A percentile compares a stretch with the other conserved stretches of the same genome.
phyloP scores from a whole-genome alignment of 2,797 vertebrate genomes.

The Cygnus olor region DNA sequence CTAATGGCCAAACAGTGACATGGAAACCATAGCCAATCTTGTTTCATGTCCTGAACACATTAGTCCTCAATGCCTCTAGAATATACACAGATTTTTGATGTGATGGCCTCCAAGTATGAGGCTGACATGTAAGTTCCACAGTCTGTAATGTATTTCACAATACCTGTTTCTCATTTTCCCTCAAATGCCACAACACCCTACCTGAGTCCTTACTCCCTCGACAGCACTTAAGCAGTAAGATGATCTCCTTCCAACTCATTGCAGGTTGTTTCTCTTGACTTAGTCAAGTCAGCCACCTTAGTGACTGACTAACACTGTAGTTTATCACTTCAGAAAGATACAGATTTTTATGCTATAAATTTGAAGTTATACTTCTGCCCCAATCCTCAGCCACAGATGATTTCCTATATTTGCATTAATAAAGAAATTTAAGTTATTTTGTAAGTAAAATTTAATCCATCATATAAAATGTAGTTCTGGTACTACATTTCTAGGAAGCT shows the following conservation, averaged over 20 bases:
- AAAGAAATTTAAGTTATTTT: background rate
- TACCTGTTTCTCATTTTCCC: background rate
- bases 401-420: background rate
- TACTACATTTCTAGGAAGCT: background rate
- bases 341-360: background rate
- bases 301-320: background rate
- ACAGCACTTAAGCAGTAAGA: background rate
- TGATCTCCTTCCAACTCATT: background rate
- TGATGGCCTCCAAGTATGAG: background rate
- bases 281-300: background rate
- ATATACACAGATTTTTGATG: accelerated
- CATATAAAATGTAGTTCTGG: background rate
- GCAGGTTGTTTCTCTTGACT: background rate
- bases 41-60: background rate
- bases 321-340: background rate
- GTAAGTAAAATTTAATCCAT: background rate
- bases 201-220: background rate
- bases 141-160: background rate
- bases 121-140: background rate
- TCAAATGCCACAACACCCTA: background rate
- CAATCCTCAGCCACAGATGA: background rate
- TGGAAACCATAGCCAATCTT: background rate
- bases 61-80: background rate
- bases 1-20: background rate
- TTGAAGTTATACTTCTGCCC: background rate